Base-by-base conservation (phyloP, 1,140 invertebrate species). In the Adoxophyes honmai region DNA sequence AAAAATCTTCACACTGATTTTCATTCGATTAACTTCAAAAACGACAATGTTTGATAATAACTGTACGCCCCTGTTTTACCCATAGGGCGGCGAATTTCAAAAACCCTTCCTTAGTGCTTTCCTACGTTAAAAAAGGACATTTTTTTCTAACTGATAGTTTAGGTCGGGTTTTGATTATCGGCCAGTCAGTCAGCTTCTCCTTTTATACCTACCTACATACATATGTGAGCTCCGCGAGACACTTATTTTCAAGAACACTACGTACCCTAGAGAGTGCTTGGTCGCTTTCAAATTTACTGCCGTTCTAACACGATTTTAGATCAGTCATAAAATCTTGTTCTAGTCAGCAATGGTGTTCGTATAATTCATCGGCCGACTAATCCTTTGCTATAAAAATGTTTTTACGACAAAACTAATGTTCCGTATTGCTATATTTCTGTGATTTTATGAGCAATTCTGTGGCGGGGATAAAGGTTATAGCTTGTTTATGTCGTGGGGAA, bases 321-420 rank as follows among this genome's bases (percentile, higher is more conserved):
- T n/a, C 16, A 44, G 10, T 15, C 11, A 10, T 44, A 18, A 48
- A 28, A 28, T 18, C 18, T 0, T 48, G 0, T 38, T 21, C 18
- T 10, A 21, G 42, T 10, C 42, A 21, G 16, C 16, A n/a, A 11
- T 48, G 4, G 18, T 11, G 42, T 48, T 18, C n/a, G 6, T 48
- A 48, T 48, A 48, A 48, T 48, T 48, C 11, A 48, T 10, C 2
- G n/a, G 4, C 10, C 18, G 18, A 48, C 42, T 48, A 33, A 33
- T 48, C 21, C 21, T 16, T 18, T 16, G 42, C 4, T n/a, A 1
- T 48, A 48, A 48, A 48, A 18, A 33, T 18, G 18, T 28, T 48
- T 39, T 28, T 48, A 48, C 42, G 42, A 48, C 10, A 21, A 48
- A 48, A 48, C 42, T 48, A 48, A 48, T 33, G 42, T 21, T 48